phyloP scores from a whole-genome alignment of 2,797 vertebrate genomes.

The Kryptopterus vitreolus region DNA sequence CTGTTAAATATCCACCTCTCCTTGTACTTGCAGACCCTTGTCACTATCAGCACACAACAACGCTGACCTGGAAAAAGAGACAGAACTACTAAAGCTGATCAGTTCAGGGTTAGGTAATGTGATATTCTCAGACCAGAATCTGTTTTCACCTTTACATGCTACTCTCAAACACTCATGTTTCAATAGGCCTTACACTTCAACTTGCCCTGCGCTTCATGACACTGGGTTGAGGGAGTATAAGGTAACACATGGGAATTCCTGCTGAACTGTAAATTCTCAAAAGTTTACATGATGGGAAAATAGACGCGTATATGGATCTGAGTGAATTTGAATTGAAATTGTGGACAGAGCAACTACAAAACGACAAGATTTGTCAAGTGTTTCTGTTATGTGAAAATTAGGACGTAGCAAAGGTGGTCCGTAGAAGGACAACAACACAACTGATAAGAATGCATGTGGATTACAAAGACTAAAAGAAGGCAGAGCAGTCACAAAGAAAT shows the following conservation, averaged over 20 bases:
- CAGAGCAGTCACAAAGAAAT: no score
- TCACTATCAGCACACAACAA: neutral
- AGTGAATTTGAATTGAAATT: no score
- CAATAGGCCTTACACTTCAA: slow-evolving; percentile 10
- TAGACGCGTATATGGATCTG: no score
- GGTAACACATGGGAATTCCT: slow-evolving; percentile 1
- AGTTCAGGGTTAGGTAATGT: neutral
- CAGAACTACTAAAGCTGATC: slow-evolving; percentile 1
- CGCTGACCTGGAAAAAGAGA: neutral
- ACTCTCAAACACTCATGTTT: slow-evolving; percentile 16
- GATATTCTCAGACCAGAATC: slow-evolving; percentile 6
- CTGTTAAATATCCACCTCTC: neutral
- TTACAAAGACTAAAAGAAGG: no score
- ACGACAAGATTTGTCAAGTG: no score
- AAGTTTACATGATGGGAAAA: no score
- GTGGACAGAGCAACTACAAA: no score
- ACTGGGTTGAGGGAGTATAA: neutral
- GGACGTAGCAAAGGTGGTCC: no score
- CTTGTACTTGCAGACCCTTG: neutral
- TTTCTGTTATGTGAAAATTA: no score
- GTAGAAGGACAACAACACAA: no score
- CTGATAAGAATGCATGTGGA: no score
- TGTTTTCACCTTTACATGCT: slow-evolving; percentile 10
- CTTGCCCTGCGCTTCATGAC: neutral
- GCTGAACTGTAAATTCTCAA: no score